These are phyloP conservation scores for Rhagophthalmus giganteus DNA, from an alignment of 2,888 invertebrate genomes.

Conservation along the genomic window DNA sequence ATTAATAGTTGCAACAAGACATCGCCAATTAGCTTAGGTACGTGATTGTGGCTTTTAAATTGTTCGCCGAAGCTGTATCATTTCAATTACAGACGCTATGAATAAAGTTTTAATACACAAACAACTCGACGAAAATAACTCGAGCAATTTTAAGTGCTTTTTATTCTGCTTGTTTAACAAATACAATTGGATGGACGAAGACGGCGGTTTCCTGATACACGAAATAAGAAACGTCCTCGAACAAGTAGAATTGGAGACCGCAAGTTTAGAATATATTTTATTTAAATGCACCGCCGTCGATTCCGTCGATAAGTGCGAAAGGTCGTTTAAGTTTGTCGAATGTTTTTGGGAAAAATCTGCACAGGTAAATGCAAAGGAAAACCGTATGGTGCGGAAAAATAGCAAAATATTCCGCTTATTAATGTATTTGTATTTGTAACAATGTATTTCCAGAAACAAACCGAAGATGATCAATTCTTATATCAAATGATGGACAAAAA, in stretches of 20 bases:
- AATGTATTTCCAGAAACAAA: neutral
- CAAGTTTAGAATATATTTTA: conserved; percentile 46
- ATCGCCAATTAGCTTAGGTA: conserved; percentile 49
- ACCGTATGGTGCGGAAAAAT: too few relatives aligned
- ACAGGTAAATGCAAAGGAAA: conserved; percentile 45
- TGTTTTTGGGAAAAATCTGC: conserved; percentile 52
- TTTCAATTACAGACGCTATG: conserved; percentile 46
- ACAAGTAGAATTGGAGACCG: conserved; percentile 44
- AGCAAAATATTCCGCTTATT: too few relatives aligned
- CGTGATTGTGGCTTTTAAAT: too few relatives aligned
- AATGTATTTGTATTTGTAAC: too few relatives aligned
- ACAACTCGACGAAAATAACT: conserved; percentile 40
- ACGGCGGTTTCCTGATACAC: conserved; percentile 51
- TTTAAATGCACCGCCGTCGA: conserved; percentile 49
- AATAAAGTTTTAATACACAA: conserved; percentile 51
- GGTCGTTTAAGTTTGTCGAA: conserved; percentile 49
- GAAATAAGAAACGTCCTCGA: conserved; percentile 47
- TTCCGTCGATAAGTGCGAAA: conserved; percentile 48
- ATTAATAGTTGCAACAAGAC: conserved; percentile 50
- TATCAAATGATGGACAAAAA: neutral
- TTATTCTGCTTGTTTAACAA: conserved; percentile 51
- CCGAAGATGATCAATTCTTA: neutral
- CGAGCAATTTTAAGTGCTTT: conserved; percentile 51
- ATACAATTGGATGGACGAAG: conserved; percentile 54
- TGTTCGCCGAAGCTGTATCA: too few relatives aligned